A percentile compares a stretch with the other conserved stretches of the same genome.
These are phyloP conservation scores for Cephalophus harveyi DNA, from an alignment of 2,113 vertebrate species.

Conservation along the genomic window DNA sequence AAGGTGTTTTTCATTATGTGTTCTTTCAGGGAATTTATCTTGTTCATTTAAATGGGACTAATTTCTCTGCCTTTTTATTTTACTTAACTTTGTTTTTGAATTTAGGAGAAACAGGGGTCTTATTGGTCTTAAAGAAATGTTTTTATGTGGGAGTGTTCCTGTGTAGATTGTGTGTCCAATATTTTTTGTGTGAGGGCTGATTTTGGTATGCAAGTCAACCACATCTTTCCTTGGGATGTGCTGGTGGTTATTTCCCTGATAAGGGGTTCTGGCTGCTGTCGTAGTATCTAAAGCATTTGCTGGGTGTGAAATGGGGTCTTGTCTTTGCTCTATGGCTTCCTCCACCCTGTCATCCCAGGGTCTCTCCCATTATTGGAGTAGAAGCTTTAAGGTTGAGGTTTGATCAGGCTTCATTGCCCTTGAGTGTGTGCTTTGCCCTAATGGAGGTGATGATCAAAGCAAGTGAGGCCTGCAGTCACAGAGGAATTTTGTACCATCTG, in stretches of 20 bases:
- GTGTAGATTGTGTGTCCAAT: neutral
- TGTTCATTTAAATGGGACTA: neutral
- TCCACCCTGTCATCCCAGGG: neutral
- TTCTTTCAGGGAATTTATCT: neutral
- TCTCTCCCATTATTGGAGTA: neutral
- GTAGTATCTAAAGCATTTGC: neutral
- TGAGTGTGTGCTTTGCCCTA: neutral
- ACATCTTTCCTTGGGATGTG: neutral
- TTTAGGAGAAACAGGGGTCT: neutral
- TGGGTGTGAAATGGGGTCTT: neutral
- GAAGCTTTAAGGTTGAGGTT: neutral
- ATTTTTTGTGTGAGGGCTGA: neutral
- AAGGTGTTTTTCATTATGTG: neutral
- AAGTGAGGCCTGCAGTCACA: neutral
- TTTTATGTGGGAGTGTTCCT: neutral
- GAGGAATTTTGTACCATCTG: neutral
- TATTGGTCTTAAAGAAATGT: neutral
- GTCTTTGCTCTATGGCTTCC: neutral
- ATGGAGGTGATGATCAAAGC: neutral
- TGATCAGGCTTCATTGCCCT: neutral
- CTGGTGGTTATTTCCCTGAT: neutral
- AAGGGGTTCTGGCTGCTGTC: neutral
- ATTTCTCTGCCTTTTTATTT: neutral
- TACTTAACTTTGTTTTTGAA: neutral
- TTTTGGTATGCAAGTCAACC: neutral